phyloP scores from a whole-genome alignment of 2,797 vertebrate species.

The Squalus acanthias region DNA sequence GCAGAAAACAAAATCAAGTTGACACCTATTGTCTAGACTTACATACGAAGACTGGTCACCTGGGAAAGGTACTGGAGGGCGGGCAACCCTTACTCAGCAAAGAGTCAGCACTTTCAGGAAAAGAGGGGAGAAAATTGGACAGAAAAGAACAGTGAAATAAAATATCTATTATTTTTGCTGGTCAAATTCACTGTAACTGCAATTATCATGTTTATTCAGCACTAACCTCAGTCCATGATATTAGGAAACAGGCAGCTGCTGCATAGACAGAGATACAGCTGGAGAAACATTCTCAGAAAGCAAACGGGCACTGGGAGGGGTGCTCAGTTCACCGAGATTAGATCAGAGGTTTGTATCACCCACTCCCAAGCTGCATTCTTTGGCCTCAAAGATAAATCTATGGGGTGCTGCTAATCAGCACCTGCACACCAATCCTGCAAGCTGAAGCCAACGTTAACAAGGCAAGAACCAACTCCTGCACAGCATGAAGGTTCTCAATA shows the following conservation, averaged over 20 bases:
- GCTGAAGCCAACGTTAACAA: neutral
- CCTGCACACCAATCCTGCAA: neutral
- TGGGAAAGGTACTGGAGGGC: neutral
- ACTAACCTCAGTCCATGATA: neutral
- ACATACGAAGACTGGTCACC: neutral
- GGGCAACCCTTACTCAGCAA: neutral
- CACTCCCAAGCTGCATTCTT: neutral
- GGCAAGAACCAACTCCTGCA: neutral
- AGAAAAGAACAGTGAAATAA: neutral
- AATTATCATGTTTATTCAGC: neutral
- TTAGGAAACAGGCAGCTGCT: neutral
- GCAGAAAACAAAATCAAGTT: neutral
- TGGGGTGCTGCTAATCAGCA: neutral
- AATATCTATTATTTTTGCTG: neutral
- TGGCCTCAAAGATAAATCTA: constrained; percentile 16
- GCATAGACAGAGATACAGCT: neutral
- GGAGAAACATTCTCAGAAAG: neutral
- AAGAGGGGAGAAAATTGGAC: neutral
- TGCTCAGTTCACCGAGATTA: neutral
- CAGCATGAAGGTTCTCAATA: neutral
- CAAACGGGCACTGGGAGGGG: neutral
- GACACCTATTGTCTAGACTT: neutral
- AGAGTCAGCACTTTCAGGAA: neutral
- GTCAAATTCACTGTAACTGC: neutral
- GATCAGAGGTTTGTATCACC: neutral